Conservation (phyloP, 2,888 invertebrate genomes). For the Chesias legatella region DNA sequence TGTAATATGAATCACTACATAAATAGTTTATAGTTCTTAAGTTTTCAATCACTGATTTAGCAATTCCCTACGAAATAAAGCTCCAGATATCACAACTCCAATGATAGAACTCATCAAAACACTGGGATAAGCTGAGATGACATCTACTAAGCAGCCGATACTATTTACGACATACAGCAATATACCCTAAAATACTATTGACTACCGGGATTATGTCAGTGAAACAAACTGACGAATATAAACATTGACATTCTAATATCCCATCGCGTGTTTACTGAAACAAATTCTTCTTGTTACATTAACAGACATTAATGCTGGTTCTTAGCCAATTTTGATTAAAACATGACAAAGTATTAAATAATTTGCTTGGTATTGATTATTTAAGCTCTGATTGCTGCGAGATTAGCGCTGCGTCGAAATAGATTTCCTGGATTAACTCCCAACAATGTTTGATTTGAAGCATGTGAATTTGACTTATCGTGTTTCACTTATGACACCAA, state of each 20-base stretch:
- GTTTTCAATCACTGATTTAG: slow-evolving; percentile 3
- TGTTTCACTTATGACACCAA: slow-evolving; percentile 10
- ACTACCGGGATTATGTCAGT: slow-evolving; percentile 37
- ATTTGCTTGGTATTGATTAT: slow-evolving; percentile 15
- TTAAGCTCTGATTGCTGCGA: slow-evolving; percentile 14
- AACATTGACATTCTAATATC: slow-evolving; percentile 57
- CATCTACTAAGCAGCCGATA: slow-evolving; percentile 39
- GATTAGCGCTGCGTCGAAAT: slow-evolving; percentile 7
- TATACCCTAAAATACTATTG: slow-evolving; percentile 40
- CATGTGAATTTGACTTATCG: slow-evolving; percentile 14
- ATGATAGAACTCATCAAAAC: slow-evolving; percentile 63
- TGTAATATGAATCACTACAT: too few species aligned
- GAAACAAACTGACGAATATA: slow-evolving; percentile 45
- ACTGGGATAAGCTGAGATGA: slow-evolving; percentile 55
- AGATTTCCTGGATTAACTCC: slow-evolving; percentile 21
- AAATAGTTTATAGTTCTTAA: too few species aligned
- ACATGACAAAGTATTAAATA: slow-evolving; percentile 10
- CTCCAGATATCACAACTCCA: slow-evolving; percentile 63
- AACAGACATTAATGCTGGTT: slow-evolving; percentile 39
- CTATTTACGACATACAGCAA: slow-evolving; percentile 37
- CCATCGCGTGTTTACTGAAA: slow-evolving; percentile 51
- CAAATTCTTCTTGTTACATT: slow-evolving; percentile 51
- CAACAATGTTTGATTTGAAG: slow-evolving; percentile 11
- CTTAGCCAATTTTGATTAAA: slow-evolving; percentile 18
- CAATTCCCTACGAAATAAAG: slow-evolving; percentile 37